Evolutionary conservation across 2,113 vertebrate species (phyloP).

Genomic region (Lipotes vexillifer): DNA sequence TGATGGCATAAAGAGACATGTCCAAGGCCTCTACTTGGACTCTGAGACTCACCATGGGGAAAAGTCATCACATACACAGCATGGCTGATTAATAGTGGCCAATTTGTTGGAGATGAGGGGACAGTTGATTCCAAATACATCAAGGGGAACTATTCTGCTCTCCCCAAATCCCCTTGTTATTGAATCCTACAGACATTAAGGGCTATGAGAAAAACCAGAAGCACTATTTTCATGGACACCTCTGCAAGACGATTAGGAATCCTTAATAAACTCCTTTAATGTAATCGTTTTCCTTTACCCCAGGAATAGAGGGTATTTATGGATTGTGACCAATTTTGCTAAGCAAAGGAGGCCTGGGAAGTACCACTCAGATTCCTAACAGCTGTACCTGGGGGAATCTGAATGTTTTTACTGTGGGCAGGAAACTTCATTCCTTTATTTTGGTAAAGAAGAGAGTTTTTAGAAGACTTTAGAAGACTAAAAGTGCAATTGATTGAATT

Average conservation of each 20-base stretch:
- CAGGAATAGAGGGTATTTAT: neutral
- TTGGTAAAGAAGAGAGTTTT: neutral
- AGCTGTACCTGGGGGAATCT: neutral
- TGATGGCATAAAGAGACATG: neutral
- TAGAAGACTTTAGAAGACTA: neutral
- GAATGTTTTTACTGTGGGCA: neutral
- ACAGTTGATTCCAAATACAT: neutral
- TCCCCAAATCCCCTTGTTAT: neutral
- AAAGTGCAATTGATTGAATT: neutral
- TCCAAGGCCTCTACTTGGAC: neutral
- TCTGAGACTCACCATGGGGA: neutral
- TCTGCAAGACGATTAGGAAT: neutral
- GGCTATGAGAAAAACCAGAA: neutral
- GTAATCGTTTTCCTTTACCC: neutral
- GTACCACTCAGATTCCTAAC: neutral
- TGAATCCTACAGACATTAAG: neutral
- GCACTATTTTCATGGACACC: neutral
- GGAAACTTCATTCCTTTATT: neutral
- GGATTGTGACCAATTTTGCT: neutral
- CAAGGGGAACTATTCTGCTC: neutral
- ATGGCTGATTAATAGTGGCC: neutral
- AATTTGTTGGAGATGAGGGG: neutral
- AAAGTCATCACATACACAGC: rapidly evolving
- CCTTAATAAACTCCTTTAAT: neutral
- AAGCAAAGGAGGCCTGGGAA: neutral